Conservation (phyloP, 2,888 invertebrate genomes). For the Polietes domitor region DNA sequence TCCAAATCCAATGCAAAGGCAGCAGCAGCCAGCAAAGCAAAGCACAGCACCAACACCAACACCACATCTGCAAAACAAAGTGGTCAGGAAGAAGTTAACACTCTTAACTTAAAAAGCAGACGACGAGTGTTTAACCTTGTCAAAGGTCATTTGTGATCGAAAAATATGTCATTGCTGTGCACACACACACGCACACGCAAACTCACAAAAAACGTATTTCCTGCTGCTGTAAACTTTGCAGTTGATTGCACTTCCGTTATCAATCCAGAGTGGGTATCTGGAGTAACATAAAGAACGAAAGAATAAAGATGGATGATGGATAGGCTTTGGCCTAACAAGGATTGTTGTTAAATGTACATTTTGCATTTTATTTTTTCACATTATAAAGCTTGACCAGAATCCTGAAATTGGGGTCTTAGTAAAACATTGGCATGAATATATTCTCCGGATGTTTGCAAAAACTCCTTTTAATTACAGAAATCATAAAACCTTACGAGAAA, state of each 20-base stretch:
- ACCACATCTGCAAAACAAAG: slow-evolving; percentile 13
- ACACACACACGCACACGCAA: background rate
- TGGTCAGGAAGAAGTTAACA: slow-evolving; percentile 24
- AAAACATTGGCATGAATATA: no score
- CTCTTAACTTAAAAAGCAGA: slow-evolving; percentile 2
- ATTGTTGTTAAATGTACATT: no score
- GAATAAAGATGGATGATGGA: no score
- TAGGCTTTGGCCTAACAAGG: no score
- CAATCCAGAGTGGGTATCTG: no score
- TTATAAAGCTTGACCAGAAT: no score
- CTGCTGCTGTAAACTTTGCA: background rate
- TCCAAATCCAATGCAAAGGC: slow-evolving; percentile 11
- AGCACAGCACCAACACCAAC: background rate
- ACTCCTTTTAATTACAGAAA: no score
- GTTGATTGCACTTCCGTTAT: slow-evolving; percentile 22
- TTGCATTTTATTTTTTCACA: no score
- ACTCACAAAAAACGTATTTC: background rate
- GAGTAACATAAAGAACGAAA: no score
- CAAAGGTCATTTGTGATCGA: slow-evolving; percentile 35
- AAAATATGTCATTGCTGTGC: slow-evolving; percentile 13
- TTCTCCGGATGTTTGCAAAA: no score
- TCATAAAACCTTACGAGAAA: no score
- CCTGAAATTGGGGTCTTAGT: no score
- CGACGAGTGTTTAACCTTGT: slow-evolving; percentile 30
- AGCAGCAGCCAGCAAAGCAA: background rate